Evolutionary conservation across 1,140 invertebrate species (phyloP), one percentile per base, ranked within the genome.

Genomic region (Dreissena rostriformis): DNA sequence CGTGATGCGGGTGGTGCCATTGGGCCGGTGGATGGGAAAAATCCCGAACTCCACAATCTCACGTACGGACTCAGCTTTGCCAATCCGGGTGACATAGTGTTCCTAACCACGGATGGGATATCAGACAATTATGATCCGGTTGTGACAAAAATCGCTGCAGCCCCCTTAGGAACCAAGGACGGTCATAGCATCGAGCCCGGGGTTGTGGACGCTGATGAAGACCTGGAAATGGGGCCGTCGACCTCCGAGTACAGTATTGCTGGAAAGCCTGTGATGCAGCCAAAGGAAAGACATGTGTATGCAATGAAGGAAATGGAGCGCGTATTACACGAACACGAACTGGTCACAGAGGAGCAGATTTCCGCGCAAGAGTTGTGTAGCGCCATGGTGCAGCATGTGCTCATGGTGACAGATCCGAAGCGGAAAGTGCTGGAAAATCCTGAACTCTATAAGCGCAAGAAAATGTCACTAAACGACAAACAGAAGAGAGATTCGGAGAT

Each of bases 101-200:
- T 98, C 91, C 94, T 98, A 17, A 97, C 97, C 0, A 97, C 96
- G 22, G 97, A 98, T 92, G 97, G 97, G n/a, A 96, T 98, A 39
- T 97, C 97, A 15, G 97, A 98, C 91, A 98, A 98, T 92, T 98
- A 98, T 92, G 97, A 98, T 94, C 98, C 97, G 1, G 97, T 98
- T 63, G 97, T 98, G 78, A 97, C 97, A 10, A 97, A 97, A 94
- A 97, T 98, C 92, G 97, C 97, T n/a, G 94, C 96, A 22, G 95
- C 95, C 22, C 57, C 57, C 22, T 61, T 61, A 24, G 22, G 6
- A 2, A 39, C 8, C 39, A 39, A 39, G 39, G 39, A 39, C 39
- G 39, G 39, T 39, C 39, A 39, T 5, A 39, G 39, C 39, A 39
- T 86, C 93, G 85, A 92, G 86, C 89, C 85, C 65, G 22, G 28